Conservation (phyloP, 2,797 vertebrate genomes). For the Buphagus erythrorhynchus region DNA sequence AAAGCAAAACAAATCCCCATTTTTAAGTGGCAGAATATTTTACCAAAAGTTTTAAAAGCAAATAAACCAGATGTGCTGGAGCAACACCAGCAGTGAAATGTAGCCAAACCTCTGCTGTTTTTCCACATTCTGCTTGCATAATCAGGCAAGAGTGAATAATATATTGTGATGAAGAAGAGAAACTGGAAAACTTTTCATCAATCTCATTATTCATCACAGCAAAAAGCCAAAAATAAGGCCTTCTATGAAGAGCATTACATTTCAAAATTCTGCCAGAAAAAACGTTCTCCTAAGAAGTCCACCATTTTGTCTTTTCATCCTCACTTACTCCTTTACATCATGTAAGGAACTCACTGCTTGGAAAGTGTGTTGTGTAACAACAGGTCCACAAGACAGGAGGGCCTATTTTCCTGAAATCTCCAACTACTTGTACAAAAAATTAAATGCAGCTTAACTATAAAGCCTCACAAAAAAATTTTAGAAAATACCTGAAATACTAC, state of each 20-base stretch:
- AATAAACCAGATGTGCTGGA: neutral
- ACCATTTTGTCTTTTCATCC: neutral
- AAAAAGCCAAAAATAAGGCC: neutral
- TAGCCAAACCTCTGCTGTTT: neutral
- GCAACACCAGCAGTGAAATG: neutral
- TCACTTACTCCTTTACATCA: neutral
- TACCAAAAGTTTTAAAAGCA: neutral
- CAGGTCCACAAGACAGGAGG: neutral
- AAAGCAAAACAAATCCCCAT: neutral
- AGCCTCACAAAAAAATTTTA: neutral
- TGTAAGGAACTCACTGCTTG: rapidly evolving
- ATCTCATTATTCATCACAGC: neutral
- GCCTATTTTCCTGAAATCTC: neutral
- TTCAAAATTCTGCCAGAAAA: neutral
- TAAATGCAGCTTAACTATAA: neutral
- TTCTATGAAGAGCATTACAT: neutral
- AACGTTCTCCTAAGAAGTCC: neutral
- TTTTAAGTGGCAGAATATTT: neutral
- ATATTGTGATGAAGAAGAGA: neutral
- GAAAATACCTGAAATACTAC: neutral
- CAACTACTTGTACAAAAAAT: neutral
- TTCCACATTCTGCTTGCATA: neutral
- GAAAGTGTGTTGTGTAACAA: neutral
- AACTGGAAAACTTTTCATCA: neutral
- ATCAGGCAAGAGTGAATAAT: neutral